Base-by-base conservation (phyloP, 1,140 invertebrate genomes). In the Pachyrhynchus sulphureomaculatus region DNA sequence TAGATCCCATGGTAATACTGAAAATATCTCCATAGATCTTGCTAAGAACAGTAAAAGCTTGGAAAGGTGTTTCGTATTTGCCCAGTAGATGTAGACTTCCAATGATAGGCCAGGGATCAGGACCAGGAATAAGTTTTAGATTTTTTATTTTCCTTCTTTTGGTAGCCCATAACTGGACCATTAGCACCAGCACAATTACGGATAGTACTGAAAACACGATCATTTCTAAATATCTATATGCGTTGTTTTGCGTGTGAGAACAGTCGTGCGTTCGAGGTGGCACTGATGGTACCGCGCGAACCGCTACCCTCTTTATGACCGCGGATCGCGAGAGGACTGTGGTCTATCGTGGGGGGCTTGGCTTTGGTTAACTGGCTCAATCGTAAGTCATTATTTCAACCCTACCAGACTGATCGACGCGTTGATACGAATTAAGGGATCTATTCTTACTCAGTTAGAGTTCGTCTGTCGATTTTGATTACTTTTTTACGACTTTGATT, bases 11-110 rank as follows among this genome's bases (percentile, higher is more conserved):
- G 33, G 81, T 83, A 34, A 94, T 78, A 34, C 83, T 82, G 73
- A 86, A 92, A 33, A 93, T 84, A 49, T 89, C 84, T 1, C 92
- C 92, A 70, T 90, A 92, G 21, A 81, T 70, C 66, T 85, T 83
- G 2, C 86, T 79, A 20, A 93, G 71, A 3, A 80, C 82, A 0
- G 85, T 86, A 68, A 93, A 90, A 1, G 84, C 86, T 53, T 87
- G 80, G 68, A 91, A 91, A 0, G 89, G 88, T 2, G 85, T 87
- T 12, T 82, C 80, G 59, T 83, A 78, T 37, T 81, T 80, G 1
- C 82, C 83, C 20, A 93, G 74, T 21, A 86, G 78, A 72, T 88
- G 84, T 42, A 92, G 76, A 70, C 84, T 86, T 3, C 90, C 91
- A 36, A 91, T 77, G 8, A 92, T 56, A 0, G 90, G 90, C 76